Evolutionary conservation across 2,797 vertebrate species (phyloP).

Genomic region (Zalophus californianus): DNA sequence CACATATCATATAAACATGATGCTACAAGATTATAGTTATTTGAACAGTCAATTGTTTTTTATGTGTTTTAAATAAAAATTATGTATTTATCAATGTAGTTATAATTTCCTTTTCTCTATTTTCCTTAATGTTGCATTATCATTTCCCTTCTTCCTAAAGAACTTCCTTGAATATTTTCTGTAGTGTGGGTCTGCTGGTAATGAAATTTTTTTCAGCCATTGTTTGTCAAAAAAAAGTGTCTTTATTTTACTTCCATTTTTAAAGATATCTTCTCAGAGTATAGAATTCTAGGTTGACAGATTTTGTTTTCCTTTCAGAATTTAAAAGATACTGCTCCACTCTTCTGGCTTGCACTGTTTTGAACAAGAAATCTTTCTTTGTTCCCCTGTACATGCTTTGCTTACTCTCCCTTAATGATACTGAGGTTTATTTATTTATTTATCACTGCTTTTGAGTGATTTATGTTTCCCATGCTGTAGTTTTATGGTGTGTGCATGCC

Average conservation of each 20-base stretch:
- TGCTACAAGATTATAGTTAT: background rate
- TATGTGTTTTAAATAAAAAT: constrained; percentile 7
- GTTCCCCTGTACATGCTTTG: background rate
- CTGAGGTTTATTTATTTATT: background rate
- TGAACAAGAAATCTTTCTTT: background rate
- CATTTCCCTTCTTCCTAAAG: background rate
- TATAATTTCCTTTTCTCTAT: background rate
- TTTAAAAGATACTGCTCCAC: background rate
- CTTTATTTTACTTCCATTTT: background rate
- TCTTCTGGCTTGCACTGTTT: background rate
- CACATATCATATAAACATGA: background rate
- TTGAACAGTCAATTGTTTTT: background rate
- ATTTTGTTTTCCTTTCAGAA: background rate
- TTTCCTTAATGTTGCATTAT: background rate
- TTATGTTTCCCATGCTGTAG: background rate
- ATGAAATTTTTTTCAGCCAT: background rate
- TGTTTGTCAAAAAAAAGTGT: background rate
- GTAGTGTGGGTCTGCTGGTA: background rate
- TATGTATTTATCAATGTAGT: too few species aligned
- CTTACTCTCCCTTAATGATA: background rate
- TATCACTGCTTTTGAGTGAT: background rate
- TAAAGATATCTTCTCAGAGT: background rate
- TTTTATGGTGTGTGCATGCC: background rate
- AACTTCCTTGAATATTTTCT: background rate
- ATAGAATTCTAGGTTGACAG: background rate